Evolutionary conservation across 2,888 invertebrate genomes (phyloP), one percentile per base, ranked within the genome.

Genomic region (Beris morrisii): DNA sequence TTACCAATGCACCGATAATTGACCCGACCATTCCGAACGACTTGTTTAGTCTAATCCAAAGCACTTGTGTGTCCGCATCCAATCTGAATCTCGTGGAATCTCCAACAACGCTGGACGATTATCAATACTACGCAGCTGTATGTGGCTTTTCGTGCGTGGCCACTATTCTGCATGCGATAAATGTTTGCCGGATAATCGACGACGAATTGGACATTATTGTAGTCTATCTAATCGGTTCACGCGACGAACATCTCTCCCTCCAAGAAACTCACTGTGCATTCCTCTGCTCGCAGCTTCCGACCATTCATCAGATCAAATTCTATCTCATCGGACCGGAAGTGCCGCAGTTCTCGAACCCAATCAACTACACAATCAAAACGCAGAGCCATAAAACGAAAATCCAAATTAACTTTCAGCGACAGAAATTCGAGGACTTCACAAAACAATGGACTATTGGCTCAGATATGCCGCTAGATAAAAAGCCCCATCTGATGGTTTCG

Each of bases 91-190:
- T 7, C 57, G 3, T 55, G 70, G n/a, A 73, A 74, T 0, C 9
- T 38, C 73, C 72, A 31, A 61, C 61, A 6, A 70, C 45, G 6
- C 32, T 73, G 7, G 38, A 64, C 7, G 70, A 71, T 5, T 78
- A 74, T 70, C 71, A 75, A 52, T 43, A 69, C 6, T 77, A 76
- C 69, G 69, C 73, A 0, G 69, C 70, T 5, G 74, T 72, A 4
- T 74, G 75, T 5, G 73, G 74, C 9, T 78, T 75, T 22, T 78
- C 78, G 32, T 76, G 74, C 65, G 72, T 78, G 13, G 73, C 69
- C 13, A 74, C 75, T 11, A 69, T 77, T 50, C 73, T 75, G 7
- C 72, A 74, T 61, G 71, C 71, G 1, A 38, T 77, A 0, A 65
- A 70, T 2, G 56, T 73, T 13, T 58, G 72, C 1, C 30, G 73